phyloP scores from a whole-genome alignment of 2,797 vertebrate genomes.

The Poliocrania exsul region DNA sequence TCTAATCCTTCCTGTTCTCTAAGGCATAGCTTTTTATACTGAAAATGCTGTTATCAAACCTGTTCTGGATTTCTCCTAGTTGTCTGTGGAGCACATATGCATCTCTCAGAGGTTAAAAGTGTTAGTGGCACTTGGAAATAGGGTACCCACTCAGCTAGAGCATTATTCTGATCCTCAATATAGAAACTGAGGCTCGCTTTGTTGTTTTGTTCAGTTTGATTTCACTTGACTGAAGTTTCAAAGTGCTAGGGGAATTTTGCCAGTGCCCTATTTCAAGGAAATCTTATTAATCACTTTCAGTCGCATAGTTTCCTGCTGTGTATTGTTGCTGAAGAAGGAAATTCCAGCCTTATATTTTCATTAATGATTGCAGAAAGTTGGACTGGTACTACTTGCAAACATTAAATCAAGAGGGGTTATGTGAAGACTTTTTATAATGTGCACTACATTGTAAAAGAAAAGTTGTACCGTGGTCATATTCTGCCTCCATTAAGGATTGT shows the following conservation, averaged over 20 bases:
- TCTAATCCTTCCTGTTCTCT: background rate
- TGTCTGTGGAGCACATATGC: background rate
- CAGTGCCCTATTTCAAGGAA: conserved; percentile 27
- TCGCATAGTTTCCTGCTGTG: conserved; percentile 2
- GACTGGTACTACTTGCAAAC: background rate
- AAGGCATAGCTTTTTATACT: background rate
- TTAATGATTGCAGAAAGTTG: conserved; percentile 13
- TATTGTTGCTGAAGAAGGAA: conserved; percentile 26
- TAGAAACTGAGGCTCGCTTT: conserved; percentile 11
- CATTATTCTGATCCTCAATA: conserved; percentile 5
- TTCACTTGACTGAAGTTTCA: conserved; percentile 7
- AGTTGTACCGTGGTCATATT: background rate
- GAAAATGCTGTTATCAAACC: background rate
- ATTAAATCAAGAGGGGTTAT: background rate
- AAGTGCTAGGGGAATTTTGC: background rate
- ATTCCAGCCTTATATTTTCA: conserved; percentile 1
- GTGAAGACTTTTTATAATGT: background rate
- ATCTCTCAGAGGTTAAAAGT: background rate
- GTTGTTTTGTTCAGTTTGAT: conserved; percentile 39
- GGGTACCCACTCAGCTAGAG: conserved; percentile 9
- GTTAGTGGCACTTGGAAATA: background rate
- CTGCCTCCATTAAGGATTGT: background rate
- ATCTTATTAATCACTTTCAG: conserved; percentile 40
- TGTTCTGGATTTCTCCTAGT: background rate
- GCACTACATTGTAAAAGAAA: background rate